These are phyloP conservation scores for Xiphophorus birchmanni DNA, from an alignment of 2,797 vertebrate genomes.

Conservation along the genomic window DNA sequence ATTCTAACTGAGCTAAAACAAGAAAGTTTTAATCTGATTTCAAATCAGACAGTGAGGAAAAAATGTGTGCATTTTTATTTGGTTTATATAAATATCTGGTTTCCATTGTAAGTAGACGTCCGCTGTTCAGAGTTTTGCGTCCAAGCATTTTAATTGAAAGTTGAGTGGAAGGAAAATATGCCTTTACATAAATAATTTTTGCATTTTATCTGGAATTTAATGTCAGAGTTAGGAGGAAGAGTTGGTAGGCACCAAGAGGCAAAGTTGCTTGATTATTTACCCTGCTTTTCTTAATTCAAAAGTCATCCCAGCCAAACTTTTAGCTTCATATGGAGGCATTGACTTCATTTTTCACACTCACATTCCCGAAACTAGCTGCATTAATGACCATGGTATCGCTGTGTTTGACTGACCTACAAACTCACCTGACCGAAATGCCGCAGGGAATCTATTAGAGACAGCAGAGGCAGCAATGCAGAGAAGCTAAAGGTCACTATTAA, in stretches of 20 bases:
- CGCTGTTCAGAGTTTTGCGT: background rate
- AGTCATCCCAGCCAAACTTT: background rate
- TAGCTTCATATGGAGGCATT: background rate
- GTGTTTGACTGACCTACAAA: background rate
- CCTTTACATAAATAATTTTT: background rate
- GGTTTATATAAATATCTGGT: too few relatives aligned
- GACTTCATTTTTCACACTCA: background rate
- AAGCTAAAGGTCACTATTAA: background rate
- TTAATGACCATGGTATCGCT: background rate
- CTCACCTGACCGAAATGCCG: background rate
- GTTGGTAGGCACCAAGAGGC: background rate
- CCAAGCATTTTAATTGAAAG: background rate
- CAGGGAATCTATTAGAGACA: background rate
- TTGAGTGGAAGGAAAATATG: background rate
- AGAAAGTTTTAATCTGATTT: too few relatives aligned
- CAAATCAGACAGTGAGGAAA: background rate
- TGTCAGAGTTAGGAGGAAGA: background rate
- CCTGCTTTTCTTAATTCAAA: background rate
- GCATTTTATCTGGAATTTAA: background rate
- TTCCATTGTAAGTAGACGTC: background rate
- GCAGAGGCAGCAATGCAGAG: background rate
- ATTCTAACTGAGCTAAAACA: too few relatives aligned
- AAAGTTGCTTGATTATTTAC: background rate
- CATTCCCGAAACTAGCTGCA: background rate
- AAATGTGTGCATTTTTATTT: too few relatives aligned